These are phyloP conservation scores for Nemopilema nomurai DNA, from an alignment of 30 jellyfish, hydroid and myxozoan species.

Conservation along the genomic window DNA sequence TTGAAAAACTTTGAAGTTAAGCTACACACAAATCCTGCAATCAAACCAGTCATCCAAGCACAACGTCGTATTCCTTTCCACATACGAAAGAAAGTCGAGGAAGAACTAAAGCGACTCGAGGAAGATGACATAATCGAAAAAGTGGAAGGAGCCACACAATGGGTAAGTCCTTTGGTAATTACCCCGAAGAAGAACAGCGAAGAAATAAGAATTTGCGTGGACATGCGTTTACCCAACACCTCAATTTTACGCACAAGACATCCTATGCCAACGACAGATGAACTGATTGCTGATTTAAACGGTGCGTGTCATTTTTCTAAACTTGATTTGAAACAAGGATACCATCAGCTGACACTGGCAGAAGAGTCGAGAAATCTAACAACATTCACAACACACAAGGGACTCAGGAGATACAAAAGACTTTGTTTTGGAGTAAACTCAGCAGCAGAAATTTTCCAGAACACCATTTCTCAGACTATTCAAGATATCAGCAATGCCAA, in stretches of 20 bases:
- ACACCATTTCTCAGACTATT: neutral
- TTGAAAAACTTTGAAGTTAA: constrained; percentile 35
- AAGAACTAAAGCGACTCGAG: constrained; percentile 55
- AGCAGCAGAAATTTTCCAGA: constrained; percentile 7
- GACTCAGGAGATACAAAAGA: constrained; percentile 40
- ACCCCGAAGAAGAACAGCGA: constrained; percentile 61
- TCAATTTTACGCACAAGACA: constrained; percentile 46
- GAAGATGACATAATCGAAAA: constrained; percentile 69
- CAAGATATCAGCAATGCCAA: neutral
- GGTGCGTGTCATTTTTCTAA: constrained; percentile 36
- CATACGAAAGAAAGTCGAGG: constrained; percentile 43
- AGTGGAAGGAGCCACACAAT: constrained; percentile 72
- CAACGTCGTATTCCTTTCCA: constrained; percentile 61
- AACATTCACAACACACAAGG: constrained; percentile 54
- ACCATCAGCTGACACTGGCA: constrained; percentile 57
- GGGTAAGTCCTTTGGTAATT: constrained; percentile 62
- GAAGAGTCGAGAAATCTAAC: constrained; percentile 36
- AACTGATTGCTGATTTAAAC: constrained; percentile 31
- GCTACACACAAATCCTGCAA: neutral
- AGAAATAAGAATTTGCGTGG: constrained; percentile 62
- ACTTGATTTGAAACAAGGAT: constrained; percentile 48
- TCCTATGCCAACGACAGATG: constrained; percentile 44
- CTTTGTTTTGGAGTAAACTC: constrained; percentile 32
- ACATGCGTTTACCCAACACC: constrained; percentile 63
- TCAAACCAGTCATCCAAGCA: constrained; percentile 63